phyloP scores from a whole-genome alignment of 2,888 invertebrate genomes.

The Drosophila histrio region DNA sequence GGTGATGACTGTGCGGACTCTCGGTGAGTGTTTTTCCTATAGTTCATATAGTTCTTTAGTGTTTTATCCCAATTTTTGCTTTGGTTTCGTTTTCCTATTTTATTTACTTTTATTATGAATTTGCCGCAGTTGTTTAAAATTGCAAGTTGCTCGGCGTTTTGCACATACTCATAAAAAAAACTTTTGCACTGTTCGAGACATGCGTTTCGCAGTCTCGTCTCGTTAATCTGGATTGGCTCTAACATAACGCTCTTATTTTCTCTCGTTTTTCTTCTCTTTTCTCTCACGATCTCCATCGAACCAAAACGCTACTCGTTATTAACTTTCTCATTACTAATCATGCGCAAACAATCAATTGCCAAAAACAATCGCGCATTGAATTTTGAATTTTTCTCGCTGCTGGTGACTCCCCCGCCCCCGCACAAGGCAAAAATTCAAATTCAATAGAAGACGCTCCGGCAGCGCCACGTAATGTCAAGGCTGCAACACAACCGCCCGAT shows the following conservation, averaged over 20 bases:
- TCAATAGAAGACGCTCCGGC: constrained; percentile 84
- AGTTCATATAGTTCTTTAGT: not conserved
- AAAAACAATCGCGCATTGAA: constrained; percentile 67
- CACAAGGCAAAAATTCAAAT: constrained; percentile 81
- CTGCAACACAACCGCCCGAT: constrained; percentile 88
- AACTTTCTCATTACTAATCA: constrained; percentile 73
- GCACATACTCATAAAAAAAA: constrained; percentile 51
- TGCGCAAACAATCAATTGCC: constrained; percentile 56
- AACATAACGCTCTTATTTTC: constrained; percentile 74
- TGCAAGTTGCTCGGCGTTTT: constrained; percentile 36
- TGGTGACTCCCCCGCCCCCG: constrained; percentile 48
- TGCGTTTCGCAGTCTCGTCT: constrained; percentile 7
- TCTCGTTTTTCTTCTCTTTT: constrained; percentile 77
- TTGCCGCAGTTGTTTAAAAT: constrained; percentile 36
- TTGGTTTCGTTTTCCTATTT: constrained; percentile 31
- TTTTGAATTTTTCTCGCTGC: constrained; percentile 75
- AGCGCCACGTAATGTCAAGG: constrained; percentile 84
- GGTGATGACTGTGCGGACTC: constrained; percentile 93
- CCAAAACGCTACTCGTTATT: constrained; percentile 67
- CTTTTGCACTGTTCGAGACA: constrained; percentile 47
- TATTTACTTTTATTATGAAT: not conserved
- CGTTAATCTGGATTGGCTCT: constrained; percentile 73
- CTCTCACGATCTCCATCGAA: constrained; percentile 69
- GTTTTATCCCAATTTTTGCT: constrained; percentile 34
- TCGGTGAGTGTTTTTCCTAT: constrained; percentile 87